phyloP scores from a whole-genome alignment of 1,140 invertebrate genomes.

The Aphaenogaster rudis region DNA sequence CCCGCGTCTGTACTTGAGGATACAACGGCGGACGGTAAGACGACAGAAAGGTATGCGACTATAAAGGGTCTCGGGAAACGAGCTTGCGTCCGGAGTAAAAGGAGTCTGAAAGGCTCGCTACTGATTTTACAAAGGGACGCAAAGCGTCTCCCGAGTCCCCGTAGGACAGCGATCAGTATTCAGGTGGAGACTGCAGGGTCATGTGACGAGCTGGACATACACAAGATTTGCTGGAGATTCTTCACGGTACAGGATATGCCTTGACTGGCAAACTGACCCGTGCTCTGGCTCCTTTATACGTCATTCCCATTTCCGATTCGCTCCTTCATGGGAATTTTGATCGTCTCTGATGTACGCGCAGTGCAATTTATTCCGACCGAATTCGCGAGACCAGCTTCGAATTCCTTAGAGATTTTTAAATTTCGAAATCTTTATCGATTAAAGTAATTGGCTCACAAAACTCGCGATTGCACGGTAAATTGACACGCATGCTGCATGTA shows the following conservation, averaged over 20 bases:
- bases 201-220: slow-evolving; percentile 77
- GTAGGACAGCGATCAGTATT: slow-evolving; percentile 74
- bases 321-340: slow-evolving; percentile 67
- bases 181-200: slow-evolving; percentile 71
- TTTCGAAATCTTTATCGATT: slow-evolving; percentile 56
- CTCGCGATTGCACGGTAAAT: neutral
- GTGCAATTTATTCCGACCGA: slow-evolving; percentile 70
- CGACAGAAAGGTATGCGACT: slow-evolving; percentile 62
- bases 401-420: slow-evolving; percentile 37
- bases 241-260: slow-evolving; percentile 78
- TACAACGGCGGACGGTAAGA: slow-evolving; percentile 62
- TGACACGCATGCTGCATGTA: neutral
- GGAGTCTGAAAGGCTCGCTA: slow-evolving; percentile 69
- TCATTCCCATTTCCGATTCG: slow-evolving; percentile 78
- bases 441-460: slow-evolving; percentile 30
- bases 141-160: slow-evolving; percentile 66
- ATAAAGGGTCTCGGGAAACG: slow-evolving; percentile 56
- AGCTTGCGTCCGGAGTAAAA: slow-evolving; percentile 66
- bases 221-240: slow-evolving; percentile 78
- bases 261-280: slow-evolving; percentile 79
- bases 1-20: slow-evolving; percentile 49
- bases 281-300: slow-evolving; percentile 79
- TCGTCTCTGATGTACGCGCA: slow-evolving; percentile 52
- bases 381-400: slow-evolving; percentile 44
- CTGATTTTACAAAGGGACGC: slow-evolving; percentile 79